phyloP scores from a whole-genome alignment of 1,140 invertebrate genomes.

The Cydia pomonella region DNA sequence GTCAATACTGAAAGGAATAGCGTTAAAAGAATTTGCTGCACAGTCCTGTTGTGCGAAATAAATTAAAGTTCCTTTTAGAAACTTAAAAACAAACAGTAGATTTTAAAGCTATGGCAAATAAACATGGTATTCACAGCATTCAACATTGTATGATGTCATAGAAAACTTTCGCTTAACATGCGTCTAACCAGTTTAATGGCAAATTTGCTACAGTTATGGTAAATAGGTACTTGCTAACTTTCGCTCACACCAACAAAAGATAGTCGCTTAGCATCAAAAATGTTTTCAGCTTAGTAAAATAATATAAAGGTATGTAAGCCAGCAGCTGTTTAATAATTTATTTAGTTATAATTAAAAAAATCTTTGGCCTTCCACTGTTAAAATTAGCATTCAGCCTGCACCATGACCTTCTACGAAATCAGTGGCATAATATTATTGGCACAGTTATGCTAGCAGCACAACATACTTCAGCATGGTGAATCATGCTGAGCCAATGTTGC shows the following conservation, averaged over 20 bases:
- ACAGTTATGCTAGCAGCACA: not conserved
- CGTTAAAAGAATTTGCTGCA: too few species aligned
- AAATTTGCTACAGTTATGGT: conserved; percentile 17
- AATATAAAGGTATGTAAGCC: not conserved
- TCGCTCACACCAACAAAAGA: conserved; percentile 14
- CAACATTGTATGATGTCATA: not conserved
- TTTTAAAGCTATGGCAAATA: not conserved
- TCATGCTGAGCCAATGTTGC: not conserved
- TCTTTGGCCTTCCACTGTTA: not conserved
- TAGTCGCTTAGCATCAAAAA: not conserved
- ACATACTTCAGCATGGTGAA: not conserved
- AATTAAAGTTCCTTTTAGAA: not conserved
- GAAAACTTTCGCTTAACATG: conserved; percentile 3
- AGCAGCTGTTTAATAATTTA: too few species aligned
- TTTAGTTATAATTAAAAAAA: too few species aligned
- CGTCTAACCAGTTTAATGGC: not conserved
- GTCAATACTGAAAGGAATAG: too few species aligned
- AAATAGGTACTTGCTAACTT: conserved; percentile 16
- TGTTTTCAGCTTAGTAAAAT: not conserved
- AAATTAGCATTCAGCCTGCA: not conserved
- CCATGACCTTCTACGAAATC: conserved; percentile 10
- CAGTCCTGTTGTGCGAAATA: too few species aligned
- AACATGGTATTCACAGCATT: not conserved
- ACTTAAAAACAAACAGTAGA: not conserved
- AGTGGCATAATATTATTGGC: conserved; percentile 25